Percentiles rank a stretch among this genome's conserved stretches.
Conservation (phyloP, 92 coral and sea anemone genomes). For the Epizoanthus rinbou region DNA sequence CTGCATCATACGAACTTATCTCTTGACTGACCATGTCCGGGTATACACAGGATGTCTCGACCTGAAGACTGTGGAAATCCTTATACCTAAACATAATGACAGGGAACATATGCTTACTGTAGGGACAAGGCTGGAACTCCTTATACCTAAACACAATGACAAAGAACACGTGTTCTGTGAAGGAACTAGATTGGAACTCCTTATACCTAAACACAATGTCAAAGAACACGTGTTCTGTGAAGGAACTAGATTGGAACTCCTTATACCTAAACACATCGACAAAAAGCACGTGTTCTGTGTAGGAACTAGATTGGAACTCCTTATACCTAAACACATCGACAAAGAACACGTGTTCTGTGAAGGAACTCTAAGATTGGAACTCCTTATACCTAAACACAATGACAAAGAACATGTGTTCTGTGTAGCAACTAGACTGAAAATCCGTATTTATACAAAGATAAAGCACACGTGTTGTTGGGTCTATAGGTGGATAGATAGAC, state of each 20-base stretch:
- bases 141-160: too few relatives aligned
- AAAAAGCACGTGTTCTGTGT: background rate
- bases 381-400: too few relatives aligned
- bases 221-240: background rate
- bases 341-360: background rate
- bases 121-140: too few relatives aligned
- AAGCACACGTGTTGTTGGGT: too few relatives aligned
- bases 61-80: slow-evolving; percentile 79
- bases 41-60: slow-evolving; percentile 80
- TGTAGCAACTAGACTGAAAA: too few relatives aligned
- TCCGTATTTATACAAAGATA: too few relatives aligned
- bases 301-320: background rate
- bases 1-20: slow-evolving; percentile 74
- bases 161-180: background rate
- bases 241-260: background rate
- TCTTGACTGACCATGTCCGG: slow-evolving; percentile 89
- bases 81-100: slow-evolving; percentile 62
- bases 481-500: background rate
- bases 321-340: too few relatives aligned
- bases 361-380: background rate
- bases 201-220: too few relatives aligned
- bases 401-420: too few relatives aligned
- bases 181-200: background rate
- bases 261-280: too few relatives aligned
- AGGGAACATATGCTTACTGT: background rate